Percentiles rank a stretch among this genome's conserved stretches.
Evolutionary conservation across 2,888 invertebrate genomes (phyloP).

Genomic region (Frankliniella fusca): DNA sequence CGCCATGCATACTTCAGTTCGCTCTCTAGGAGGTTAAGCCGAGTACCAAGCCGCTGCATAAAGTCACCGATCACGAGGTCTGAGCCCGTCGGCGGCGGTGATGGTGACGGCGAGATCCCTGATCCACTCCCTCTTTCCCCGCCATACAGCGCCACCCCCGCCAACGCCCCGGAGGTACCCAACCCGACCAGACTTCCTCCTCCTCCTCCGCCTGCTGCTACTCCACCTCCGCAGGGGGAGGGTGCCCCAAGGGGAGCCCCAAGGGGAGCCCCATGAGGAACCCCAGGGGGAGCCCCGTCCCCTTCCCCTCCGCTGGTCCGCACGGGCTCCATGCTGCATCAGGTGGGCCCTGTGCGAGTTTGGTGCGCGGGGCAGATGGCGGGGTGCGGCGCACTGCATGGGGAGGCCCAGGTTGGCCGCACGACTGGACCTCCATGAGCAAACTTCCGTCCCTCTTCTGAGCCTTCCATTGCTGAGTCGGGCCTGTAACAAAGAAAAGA

Average conservation of each 20-base stretch:
- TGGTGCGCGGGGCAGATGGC: background rate
- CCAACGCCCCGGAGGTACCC: background rate
- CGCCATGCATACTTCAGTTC: conserved; percentile 91
- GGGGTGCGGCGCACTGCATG: conserved; percentile 4
- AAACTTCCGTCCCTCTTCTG: conserved; percentile 6
- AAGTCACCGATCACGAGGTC: conserved; percentile 73
- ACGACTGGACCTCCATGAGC: background rate
- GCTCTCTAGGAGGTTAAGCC: conserved; percentile 81
- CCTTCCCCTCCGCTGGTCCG: conserved; percentile 21
- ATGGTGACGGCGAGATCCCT: conserved; percentile 4
- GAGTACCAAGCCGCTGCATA: conserved; percentile 83
- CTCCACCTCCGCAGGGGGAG: conserved; percentile 20
- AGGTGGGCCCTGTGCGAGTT: conserved; percentile 4
- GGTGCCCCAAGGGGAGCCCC: conserved; percentile 10
- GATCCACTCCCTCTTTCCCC: background rate
- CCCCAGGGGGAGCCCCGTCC: background rate
- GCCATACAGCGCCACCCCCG: background rate
- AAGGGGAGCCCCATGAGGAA: background rate
- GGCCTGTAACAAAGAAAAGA: background rate
- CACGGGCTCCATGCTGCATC: conserved; percentile 18
- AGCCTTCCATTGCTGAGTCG: background rate
- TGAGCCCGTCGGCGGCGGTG: conserved; percentile 37
- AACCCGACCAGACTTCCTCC: conserved; percentile 3
- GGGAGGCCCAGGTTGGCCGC: conserved; percentile 11
- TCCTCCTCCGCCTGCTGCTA: conserved; percentile 2